Evolutionary conservation across 2,113 vertebrate genomes (phyloP), one percentile per base, ranked within the genome.

Genomic region (Poecile atricapillus): DNA sequence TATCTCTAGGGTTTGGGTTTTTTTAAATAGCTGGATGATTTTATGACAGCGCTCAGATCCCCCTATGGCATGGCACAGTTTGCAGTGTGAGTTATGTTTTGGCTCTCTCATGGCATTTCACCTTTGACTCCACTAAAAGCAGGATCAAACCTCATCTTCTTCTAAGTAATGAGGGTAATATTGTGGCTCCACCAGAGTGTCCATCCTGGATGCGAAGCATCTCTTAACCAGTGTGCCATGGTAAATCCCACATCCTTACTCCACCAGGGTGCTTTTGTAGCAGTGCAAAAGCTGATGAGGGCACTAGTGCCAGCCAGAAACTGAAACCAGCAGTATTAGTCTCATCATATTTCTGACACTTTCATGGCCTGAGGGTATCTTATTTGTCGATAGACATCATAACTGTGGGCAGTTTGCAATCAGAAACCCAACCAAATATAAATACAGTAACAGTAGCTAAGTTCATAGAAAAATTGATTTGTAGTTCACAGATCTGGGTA

Each of bases 81-180:
- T 44, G 90, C 52, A 41, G 16, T 11, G 37, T 84, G 92, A 97
- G 74, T 95, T 94, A 70, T 37, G 27, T 65, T 58, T 91, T 95
- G 69, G 24, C 53, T 92, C 25, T 82, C 77, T 60, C 52, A 11
- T 52, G 53, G 25, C 55, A 64, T 80, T 90, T 92, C 87, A 76
- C 62, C 74, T 89, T 41, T 96, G 37, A 47, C 27, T 83, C 31
- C 69, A 71, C 30, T 84, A 63, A 86, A 75, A 74, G 15, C 30
- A 71, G 58, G 60, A 89, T 83, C 69, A 93, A 62, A 58, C 43
- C 28, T 94, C 52, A 28, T 76, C 37, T 31, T 74, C 44, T 63
- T 79, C 67, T 76, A 46, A 91, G 67, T 78, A 62, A 70, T 28
- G 23, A 81, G 65, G 20, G 16, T 53, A 56, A 78, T 67, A 63